These are phyloP conservation scores for Mus spicilegus DNA, from an alignment of 2,113 vertebrate genomes.

Conservation along the genomic window DNA sequence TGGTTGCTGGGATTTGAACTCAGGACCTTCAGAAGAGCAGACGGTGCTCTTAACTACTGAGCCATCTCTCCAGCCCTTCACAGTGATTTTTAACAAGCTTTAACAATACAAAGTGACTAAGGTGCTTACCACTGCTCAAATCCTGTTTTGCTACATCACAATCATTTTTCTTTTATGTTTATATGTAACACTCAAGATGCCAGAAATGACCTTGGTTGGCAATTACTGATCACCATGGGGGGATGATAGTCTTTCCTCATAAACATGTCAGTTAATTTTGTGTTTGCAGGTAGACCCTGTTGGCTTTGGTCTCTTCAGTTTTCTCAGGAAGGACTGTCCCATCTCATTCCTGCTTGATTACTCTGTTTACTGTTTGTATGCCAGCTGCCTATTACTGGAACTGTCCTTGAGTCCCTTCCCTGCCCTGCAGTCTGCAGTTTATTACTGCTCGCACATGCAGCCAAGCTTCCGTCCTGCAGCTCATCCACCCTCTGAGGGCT, in stretches of 20 bases:
- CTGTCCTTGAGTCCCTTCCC: neutral
- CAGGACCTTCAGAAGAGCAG: no score
- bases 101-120: neutral
- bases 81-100: slow-evolving; percentile 28
- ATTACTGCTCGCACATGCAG: neutral
- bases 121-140: neutral
- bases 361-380: slow-evolving; percentile 10
- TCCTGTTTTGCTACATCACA: neutral
- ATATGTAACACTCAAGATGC: neutral
- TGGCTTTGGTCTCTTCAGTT: neutral
- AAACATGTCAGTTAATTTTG: neutral
- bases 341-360: slow-evolving; percentile 12
- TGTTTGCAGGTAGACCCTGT: neutral
- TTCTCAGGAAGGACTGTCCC: neutral
- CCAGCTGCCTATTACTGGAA: neutral
- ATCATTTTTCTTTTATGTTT: slow-evolving; percentile 59
- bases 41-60: no score
- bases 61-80: neutral
- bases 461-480: neutral
- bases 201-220: neutral
- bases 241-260: neutral
- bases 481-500: slow-evolving; percentile 15
- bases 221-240: neutral
- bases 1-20: no score
- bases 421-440: neutral